Base-by-base conservation (phyloP, 1,140 invertebrate genomes). In the Drosophila ficusphila region DNA sequence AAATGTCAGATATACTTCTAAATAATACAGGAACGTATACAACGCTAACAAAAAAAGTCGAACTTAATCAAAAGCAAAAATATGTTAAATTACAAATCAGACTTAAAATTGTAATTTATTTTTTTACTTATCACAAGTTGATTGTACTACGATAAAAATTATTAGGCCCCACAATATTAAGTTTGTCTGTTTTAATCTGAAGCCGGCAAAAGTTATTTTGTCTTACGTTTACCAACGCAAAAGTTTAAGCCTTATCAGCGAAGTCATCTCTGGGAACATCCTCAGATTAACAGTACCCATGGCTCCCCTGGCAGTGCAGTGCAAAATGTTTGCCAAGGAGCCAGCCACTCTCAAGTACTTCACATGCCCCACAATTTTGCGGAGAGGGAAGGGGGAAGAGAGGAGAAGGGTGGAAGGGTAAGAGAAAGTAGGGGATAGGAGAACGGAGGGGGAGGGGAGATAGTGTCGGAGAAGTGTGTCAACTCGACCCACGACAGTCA, bases 401-500 rank as follows among this genome's bases (percentile, higher is more conserved):
- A n/a, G 56, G 25, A 9, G 27, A 52, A n/a, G 25, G 25, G 27
- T 23, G 23, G 27, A 4, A 42, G 25, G 7, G 8, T 19, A 14
- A 38, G 19, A 14, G 52, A 11, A 56, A 14, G 29, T n/a, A 0
- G 4, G n/a, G 2, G 18, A 1, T 8, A 9, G 9, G 12, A 14
- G 31, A 16, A 18, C 14, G 6, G 2, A 19, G n/a, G 4, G 14
- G 3, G 31, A 36, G 18, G 29, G 31, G 31, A 14, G 29, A 31
- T n/a, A 31, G 70, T 51, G 65, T 41, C 48, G 52, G 34, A 42
- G 61, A 81, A 71, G 42, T 79, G 57, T 79, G 76, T 81, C 77
- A 79, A 65, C 76, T 81, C 71, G 71, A 60, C 70, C 42, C 38
- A 72, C 57, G 38, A 71, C 47, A 77, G 52, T 76, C 62, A 76